Percentiles rank a stretch among this genome's conserved stretches.
These are phyloP conservation scores for Hesperophylax magnus DNA, from an alignment of 1,140 invertebrate genomes.

Conservation along the genomic window DNA sequence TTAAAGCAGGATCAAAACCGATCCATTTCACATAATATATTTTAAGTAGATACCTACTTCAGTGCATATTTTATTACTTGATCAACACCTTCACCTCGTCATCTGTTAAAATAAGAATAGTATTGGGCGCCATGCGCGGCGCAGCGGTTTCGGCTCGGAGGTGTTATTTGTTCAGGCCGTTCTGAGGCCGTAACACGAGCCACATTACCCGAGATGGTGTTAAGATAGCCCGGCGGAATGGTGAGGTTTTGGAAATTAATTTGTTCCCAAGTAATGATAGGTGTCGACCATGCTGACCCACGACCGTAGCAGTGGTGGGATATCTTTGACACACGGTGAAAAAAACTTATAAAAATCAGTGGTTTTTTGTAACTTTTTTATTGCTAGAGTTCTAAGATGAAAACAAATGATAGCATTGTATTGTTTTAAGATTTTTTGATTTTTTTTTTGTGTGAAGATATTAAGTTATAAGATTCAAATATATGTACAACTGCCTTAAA, in stretches of 20 bases:
- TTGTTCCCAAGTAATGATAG: conserved; percentile 56
- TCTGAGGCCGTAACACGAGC: conserved; percentile 31
- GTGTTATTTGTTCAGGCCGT: conserved; percentile 10
- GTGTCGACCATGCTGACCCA: conserved; percentile 28
- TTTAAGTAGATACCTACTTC: too few relatives aligned
- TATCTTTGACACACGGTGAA: not conserved
- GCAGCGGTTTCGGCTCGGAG: not conserved
- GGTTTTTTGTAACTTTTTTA: too few relatives aligned
- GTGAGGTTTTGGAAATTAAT: conserved; percentile 54
- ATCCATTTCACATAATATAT: too few relatives aligned
- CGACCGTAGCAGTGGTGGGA: not conserved
- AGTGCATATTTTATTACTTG: too few relatives aligned
- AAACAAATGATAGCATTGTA: too few relatives aligned
- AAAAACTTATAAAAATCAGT: too few relatives aligned
- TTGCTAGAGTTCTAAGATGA: too few relatives aligned
- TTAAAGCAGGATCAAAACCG: too few relatives aligned
- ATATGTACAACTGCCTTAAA: too few relatives aligned
- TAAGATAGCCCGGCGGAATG: conserved; percentile 47
- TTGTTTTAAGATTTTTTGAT: too few relatives aligned
- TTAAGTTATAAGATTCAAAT: too few relatives aligned
- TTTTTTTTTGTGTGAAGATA: too few relatives aligned
- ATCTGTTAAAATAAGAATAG: not conserved
- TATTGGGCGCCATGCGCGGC: not conserved
- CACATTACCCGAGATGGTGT: conserved; percentile 52
- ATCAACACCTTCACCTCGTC: not conserved